Evolutionary conservation across 1,140 invertebrate species (phyloP).

Genomic region (Heliconius himera): DNA sequence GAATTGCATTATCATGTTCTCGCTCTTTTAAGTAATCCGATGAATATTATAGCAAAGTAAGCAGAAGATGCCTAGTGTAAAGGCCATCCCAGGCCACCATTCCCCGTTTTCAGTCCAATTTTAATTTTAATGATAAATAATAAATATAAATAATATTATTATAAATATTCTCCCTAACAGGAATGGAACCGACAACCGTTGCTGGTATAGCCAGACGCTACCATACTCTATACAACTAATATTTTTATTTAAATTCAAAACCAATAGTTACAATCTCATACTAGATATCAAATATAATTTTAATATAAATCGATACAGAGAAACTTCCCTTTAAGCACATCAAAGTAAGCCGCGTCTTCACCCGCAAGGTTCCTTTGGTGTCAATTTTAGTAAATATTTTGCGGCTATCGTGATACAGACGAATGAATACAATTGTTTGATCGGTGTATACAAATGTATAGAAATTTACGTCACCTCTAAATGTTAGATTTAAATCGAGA

Average conservation of each 20-base stretch:
- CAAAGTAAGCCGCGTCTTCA: conserved; percentile 54
- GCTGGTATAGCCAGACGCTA: too few species aligned
- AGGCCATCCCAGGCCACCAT: not conserved
- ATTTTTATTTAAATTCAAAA: too few species aligned
- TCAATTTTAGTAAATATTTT: conserved; percentile 68
- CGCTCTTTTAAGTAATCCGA: too few species aligned
- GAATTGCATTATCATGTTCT: too few species aligned
- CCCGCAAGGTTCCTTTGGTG: conserved; percentile 44
- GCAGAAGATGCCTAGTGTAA: not conserved
- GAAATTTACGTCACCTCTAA: conserved; percentile 40
- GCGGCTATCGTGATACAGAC: conserved; percentile 52
- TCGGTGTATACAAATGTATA: conserved; percentile 54
- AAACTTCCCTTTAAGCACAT: conserved; percentile 53
- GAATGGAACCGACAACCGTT: too few species aligned
- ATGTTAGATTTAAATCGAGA: conserved; percentile 6
- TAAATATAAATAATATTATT: too few species aligned
- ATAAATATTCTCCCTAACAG: too few species aligned
- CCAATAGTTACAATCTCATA: too few species aligned
- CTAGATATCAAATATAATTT: not conserved
- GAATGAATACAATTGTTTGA: conserved; percentile 55
- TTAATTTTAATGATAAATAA: not conserved
- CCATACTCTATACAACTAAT: too few species aligned
- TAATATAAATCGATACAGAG: conserved; percentile 23
- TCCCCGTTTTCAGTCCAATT: not conserved
- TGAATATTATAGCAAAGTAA: too few species aligned